These are phyloP conservation scores for Drosophila asahinai DNA, from an alignment of 1,140 invertebrate species.

Conservation along the genomic window DNA sequence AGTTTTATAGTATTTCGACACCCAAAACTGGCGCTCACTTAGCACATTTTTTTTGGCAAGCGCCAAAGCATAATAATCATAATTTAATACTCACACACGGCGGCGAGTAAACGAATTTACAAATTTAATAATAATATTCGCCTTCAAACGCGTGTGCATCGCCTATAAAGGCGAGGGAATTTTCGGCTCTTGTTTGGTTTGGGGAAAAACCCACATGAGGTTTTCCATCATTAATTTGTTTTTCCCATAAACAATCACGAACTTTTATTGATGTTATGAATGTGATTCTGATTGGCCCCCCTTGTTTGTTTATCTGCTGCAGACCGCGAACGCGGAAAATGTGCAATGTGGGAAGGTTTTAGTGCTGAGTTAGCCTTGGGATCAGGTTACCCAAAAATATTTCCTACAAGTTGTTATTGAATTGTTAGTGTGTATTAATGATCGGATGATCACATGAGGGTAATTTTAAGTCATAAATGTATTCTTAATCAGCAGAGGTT, in stretches of 20 bases:
- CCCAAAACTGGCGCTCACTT: conserved; percentile 3
- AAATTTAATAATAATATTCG: not conserved
- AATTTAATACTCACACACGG: not conserved
- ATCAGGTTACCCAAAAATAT: conserved; percentile 25
- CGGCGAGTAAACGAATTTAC: not conserved
- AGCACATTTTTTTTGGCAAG: not conserved
- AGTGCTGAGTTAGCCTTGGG: conserved; percentile 22
- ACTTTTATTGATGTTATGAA: conserved; percentile 44
- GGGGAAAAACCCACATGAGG: conserved; percentile 21
- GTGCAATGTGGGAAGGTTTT: conserved; percentile 27
- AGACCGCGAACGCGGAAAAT: conserved; percentile 20
- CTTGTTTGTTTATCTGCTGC: conserved; percentile 27
- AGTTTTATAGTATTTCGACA: conserved; percentile 8
- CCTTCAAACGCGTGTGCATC: not conserved
- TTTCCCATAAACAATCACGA: conserved; percentile 31
- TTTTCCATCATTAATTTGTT: conserved; percentile 30
- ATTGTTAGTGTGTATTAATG: not conserved
- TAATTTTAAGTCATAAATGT: not conserved
- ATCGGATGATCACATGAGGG: conserved; percentile 1
- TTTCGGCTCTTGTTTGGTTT: conserved; percentile 12
- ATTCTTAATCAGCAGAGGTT: not conserved
- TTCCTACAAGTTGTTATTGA: not conserved
- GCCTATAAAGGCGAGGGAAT: not conserved
- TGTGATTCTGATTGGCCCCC: conserved; percentile 18
- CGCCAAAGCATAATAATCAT: not conserved